Base-by-base conservation (phyloP, 2,113 vertebrate species). In the Toxotes chatareus region DNA sequence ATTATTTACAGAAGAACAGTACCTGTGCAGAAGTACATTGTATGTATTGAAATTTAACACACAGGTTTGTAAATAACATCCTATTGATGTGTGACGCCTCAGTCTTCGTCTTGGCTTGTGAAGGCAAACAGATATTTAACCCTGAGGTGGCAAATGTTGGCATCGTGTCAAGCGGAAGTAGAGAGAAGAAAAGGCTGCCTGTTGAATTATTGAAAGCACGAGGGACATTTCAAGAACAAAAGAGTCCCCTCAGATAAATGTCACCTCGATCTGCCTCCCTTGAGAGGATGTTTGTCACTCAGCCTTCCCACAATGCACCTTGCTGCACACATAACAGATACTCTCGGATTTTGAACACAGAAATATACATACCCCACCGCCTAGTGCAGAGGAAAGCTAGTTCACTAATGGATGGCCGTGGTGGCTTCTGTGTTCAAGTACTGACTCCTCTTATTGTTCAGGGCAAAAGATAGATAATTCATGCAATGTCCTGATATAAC, bases 391-490 rank as follows among this genome's bases (percentile, higher is more conserved):
- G 93, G 92, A 94, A 95, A 93, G 90, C 65, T 71, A 78, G 95
- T 91, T 92, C 92, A 96, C 94, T 96, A 96, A 96, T 96, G 94
- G 94, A 95, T 90, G 94, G 94, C 93, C 94, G 94, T 21, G 86
- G 91, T 94, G 93, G 95, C 94, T 95, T 93, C 92, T 76, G 31
- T 55, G 32, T 46, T 42, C 12, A 67, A 60, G 1, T 56, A n/a
- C 12, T n/a, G 56, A 40, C 94, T 94, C 94, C 88, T 93, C 92
- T 91, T 95, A 95, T 96, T 96, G 96, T 95, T 95, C 93, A 95
- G 96, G 95, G 96, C 94, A 96, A 96, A 96, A 95, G 91, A 93
- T 91, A 95, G 93, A 95, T 95, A 93, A 96, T 94, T 96, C 94
- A 96, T 95, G 94, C 27, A 42, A 51, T 19, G 12, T 47, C 66